Evolutionary conservation across 2,113 vertebrate species (phyloP).

Genomic region (Saccopteryx bilineata): DNA sequence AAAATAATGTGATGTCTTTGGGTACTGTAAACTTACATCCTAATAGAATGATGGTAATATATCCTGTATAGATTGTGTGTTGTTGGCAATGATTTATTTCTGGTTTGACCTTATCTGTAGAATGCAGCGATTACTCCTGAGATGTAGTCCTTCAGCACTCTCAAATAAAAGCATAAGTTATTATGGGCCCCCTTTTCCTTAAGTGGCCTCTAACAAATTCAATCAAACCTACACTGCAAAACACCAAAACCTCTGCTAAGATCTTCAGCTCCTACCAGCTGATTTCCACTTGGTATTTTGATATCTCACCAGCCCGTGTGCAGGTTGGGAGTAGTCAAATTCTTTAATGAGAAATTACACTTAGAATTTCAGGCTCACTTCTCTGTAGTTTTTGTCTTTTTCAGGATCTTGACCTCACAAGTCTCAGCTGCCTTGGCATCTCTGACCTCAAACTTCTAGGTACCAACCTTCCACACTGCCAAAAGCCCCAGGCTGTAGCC

Average conservation of each 20-base stretch:
- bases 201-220: background rate
- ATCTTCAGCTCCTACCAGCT: background rate
- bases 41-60: background rate
- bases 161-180: background rate
- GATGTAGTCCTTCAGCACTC: background rate
- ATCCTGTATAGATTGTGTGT: background rate
- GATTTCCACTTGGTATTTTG: background rate
- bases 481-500: background rate
- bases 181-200: background rate
- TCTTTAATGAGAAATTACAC: background rate
- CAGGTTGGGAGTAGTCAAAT: background rate
- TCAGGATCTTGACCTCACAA: background rate
- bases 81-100: background rate
- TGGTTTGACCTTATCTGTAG: slow-evolving; percentile 2
- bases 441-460: background rate
- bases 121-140: background rate
- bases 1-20: background rate
- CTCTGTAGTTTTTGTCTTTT: background rate
- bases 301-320: background rate
- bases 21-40: background rate
- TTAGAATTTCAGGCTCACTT: background rate
- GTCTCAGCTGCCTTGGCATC: background rate
- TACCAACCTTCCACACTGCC: background rate
- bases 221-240: background rate
- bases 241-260: background rate